Evolutionary conservation across 2,888 invertebrate genomes (phyloP).

Genomic region (Amiota mariae): DNA sequence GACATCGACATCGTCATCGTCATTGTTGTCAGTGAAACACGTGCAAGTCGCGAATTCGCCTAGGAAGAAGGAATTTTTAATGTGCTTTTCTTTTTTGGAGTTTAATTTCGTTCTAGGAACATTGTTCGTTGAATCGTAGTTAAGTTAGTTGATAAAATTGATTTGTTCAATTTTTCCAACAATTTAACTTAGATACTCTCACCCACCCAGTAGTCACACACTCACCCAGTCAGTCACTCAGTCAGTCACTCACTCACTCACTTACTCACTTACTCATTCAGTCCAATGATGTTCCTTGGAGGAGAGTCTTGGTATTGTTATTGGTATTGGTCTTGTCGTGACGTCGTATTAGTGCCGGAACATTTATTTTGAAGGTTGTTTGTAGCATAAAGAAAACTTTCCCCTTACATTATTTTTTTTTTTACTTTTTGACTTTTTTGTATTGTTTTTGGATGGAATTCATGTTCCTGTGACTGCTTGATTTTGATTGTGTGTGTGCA

Average conservation of each 20-base stretch:
- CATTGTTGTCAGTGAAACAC: constrained; percentile 43
- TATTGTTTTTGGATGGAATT: neutral
- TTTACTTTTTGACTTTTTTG: neutral
- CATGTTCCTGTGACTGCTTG: neutral
- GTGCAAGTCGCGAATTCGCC: neutral
- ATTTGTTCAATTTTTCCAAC: constrained; percentile 74
- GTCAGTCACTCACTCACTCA: constrained; percentile 11
- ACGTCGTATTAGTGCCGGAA: constrained; percentile 69
- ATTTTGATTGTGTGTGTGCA: constrained; percentile 10
- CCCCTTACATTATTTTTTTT: neutral
- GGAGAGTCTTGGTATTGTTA: too few relatives aligned
- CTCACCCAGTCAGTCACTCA: constrained; percentile 24
- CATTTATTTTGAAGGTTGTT: constrained; percentile 68
- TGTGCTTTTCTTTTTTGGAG: neutral
- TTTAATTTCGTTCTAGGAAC: neutral
- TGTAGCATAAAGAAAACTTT: constrained; percentile 25
- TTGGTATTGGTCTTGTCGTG: neutral
- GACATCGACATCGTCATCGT: constrained; percentile 42
- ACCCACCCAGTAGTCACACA: neutral
- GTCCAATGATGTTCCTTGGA: too few relatives aligned
- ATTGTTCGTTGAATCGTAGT: too few relatives aligned
- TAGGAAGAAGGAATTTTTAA: neutral
- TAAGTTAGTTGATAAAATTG: constrained; percentile 69
- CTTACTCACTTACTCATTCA: neutral
- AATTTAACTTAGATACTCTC: constrained; percentile 66